Evolutionary conservation across 1,140 invertebrate species (phyloP), one percentile per base, ranked within the genome.

Genomic region (Pogonognathellus flavescens): DNA sequence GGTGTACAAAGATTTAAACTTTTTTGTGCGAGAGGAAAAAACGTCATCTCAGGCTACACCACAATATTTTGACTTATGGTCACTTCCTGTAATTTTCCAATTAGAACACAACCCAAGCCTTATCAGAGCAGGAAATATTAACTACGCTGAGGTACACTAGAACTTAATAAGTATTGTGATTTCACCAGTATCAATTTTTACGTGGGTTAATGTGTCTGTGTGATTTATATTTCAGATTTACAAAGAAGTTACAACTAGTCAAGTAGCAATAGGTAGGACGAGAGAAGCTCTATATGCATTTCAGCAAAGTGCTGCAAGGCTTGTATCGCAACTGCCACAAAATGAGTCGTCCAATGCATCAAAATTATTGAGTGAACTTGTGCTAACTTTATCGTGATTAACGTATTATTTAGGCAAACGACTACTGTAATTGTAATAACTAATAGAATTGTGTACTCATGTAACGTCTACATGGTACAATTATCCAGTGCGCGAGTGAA

Each of bases 31-130:
- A 22, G 72, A 59, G 20, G 84, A 80, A 8, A 70, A 18, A 8
- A 49, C n/a, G 18, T 59, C 80, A 81, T 81, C 80, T 11, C 10
- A 50, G 16, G 41, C 8, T 25, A 13, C 11, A 11, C 84, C 76
- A 9, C 72, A 84, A 49, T 55, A 55, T 6, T n/a, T 87, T 57
- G 86, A 87, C 25, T 25, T 76, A 41, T 85, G 41, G 57, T 76
- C 76, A 5, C 86, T 87, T 57, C 86, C 86, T 49, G 84, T 87
- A 22, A 60, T 87, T n/a, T 84, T 82, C 55, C 76, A 84, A n/a
- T 11, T 84, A 50, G 55, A 82, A 59, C 22, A 62, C 53, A 70
- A 84, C 59, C 66, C 82, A 22, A 66, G 20, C 8, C 16, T 84
- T 20, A 55, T 31, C 20, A 31, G 14, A 70, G 7, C 70, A 13